These are phyloP conservation scores for Drosophila nr. fundita DNA, from an alignment of 2,888 invertebrate species.

Conservation along the genomic window DNA sequence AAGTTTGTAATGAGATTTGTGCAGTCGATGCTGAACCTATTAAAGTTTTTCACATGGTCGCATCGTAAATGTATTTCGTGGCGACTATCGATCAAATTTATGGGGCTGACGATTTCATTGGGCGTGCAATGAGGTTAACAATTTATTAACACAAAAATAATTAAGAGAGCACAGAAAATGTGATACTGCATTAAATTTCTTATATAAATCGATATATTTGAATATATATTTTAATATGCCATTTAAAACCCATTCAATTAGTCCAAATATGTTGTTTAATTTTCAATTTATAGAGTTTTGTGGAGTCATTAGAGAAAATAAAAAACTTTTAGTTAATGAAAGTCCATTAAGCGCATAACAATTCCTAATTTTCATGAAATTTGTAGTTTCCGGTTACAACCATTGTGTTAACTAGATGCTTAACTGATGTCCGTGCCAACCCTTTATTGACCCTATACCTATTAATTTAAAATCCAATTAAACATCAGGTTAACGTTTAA, in stretches of 20 bases:
- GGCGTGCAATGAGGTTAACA: neutral
- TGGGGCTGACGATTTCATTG: neutral
- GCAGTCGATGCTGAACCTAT: slow-evolving; percentile 42
- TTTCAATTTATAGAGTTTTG: neutral
- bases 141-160: neutral
- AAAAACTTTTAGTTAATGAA: neutral
- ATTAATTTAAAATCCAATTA: slow-evolving; percentile 34
- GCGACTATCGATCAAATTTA: slow-evolving; percentile 44
- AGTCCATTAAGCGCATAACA: neutral
- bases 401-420: slow-evolving; percentile 18
- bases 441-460: slow-evolving; percentile 2
- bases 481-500: slow-evolving; percentile 6
- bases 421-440: slow-evolving; percentile 17
- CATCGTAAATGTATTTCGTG: slow-evolving; percentile 12
- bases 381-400: slow-evolving; percentile 4
- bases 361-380: neutral
- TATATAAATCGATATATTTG: neutral
- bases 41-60: slow-evolving; percentile 37
- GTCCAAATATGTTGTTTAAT: too few relatives aligned
- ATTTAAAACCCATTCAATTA: neutral
- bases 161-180: neutral
- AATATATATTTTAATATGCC: neutral
- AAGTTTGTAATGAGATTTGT: slow-evolving; percentile 35
- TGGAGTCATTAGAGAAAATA: neutral
- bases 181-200: rapidly evolving